Percentiles rank a stretch among this genome's conserved stretches.
phyloP scores from a whole-genome alignment of 1,140 invertebrate genomes.

The Nymphalis io region DNA sequence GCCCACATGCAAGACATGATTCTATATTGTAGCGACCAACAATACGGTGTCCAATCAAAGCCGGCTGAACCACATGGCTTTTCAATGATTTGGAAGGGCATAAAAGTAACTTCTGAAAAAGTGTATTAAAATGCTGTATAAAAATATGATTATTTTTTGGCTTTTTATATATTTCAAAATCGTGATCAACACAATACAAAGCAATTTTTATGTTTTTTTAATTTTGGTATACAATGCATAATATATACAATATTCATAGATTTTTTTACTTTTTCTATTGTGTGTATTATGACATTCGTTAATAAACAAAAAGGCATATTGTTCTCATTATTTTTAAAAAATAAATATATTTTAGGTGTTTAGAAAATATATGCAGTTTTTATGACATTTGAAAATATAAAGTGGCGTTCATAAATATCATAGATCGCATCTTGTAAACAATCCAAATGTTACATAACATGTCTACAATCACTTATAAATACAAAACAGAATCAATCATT shows the following conservation, averaged over 20 bases:
- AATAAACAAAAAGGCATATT: too few relatives aligned
- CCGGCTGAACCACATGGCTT: constrained; percentile 57
- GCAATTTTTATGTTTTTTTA: too few relatives aligned
- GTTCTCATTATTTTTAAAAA: too few relatives aligned
- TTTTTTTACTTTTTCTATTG: too few relatives aligned
- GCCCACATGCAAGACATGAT: constrained; percentile 70
- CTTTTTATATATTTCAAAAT: background rate
- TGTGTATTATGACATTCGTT: too few relatives aligned
- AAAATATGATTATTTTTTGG: background rate
- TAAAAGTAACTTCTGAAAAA: constrained; percentile 59
- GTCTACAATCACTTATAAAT: constrained; percentile 11
- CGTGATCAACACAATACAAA: background rate
- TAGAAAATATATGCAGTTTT: background rate
- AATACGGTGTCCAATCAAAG: constrained; percentile 52
- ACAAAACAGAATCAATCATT: constrained; percentile 11
- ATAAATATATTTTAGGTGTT: background rate
- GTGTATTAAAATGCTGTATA: background rate
- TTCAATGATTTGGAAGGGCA: constrained; percentile 52
- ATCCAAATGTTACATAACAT: constrained; percentile 24
- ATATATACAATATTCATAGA: too few relatives aligned
- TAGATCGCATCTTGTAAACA: constrained; percentile 7
- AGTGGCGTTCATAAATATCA: background rate
- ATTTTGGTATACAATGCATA: too few relatives aligned
- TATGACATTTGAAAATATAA: background rate
- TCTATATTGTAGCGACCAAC: constrained; percentile 63